Evolutionary conservation across 1,140 invertebrate genomes (phyloP).

Genomic region (Scaptomyza graminum): DNA sequence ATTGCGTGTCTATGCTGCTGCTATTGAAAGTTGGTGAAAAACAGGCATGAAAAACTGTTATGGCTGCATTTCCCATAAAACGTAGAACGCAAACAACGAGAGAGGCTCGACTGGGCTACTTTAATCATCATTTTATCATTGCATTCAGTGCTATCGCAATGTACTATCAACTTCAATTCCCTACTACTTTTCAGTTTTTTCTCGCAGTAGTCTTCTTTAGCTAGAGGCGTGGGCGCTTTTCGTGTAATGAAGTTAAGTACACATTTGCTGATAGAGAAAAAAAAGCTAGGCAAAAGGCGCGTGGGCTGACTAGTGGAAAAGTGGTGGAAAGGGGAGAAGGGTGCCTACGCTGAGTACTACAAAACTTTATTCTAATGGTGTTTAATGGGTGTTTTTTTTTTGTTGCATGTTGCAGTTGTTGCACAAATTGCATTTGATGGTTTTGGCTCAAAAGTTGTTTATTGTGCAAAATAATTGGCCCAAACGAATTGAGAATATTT

Average conservation of each 20-base stretch:
- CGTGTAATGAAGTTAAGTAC: conserved; percentile 62
- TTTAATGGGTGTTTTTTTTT: conserved; percentile 30
- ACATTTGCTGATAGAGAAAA: conserved; percentile 1
- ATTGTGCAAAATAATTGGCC: conserved; percentile 68
- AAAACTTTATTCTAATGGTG: conserved; percentile 57
- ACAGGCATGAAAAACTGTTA: conserved; percentile 24
- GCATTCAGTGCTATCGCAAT: conserved; percentile 34
- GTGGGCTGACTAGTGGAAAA: too few species aligned
- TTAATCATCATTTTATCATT: conserved; percentile 57
- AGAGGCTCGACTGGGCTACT: conserved; percentile 20
- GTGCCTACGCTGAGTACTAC: neutral
- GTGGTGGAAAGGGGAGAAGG: too few species aligned
- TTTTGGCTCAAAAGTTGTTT: conserved; percentile 53
- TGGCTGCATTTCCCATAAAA: conserved; percentile 18
- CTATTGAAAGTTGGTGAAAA: conserved; percentile 45
- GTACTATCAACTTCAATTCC: conserved; percentile 48
- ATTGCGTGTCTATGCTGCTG: conserved; percentile 55
- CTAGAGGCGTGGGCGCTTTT: conserved; percentile 58
- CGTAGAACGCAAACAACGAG: too few species aligned
- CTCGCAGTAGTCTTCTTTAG: conserved; percentile 1
- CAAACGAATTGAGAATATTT: conserved; percentile 57
- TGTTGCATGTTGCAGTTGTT: conserved; percentile 21
- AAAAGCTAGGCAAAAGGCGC: neutral
- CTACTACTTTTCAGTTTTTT: neutral
- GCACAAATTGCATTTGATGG: conserved; percentile 42